Base-by-base conservation (phyloP, 2,888 invertebrate genomes). In the Limnephilus marmoratus region DNA sequence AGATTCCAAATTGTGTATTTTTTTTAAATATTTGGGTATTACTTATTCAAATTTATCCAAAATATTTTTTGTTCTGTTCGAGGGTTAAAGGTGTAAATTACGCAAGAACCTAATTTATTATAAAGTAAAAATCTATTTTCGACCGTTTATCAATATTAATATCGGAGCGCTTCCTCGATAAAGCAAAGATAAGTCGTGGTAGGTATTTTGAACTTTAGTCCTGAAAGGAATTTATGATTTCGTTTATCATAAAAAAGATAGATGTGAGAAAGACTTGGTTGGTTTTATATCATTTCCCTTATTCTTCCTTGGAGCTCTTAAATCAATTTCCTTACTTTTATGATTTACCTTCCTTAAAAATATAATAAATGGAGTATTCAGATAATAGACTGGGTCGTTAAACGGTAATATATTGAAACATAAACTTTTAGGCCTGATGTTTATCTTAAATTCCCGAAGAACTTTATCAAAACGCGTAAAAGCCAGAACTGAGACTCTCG, bases 401-500 rank as follows among this genome's bases (percentile, higher is more conserved):
- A 87, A 29, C n/a, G 29, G 29, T 53, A 87, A 31, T 49, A 87
- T 87, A 31, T 87, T 87, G 49, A 87, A 45, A 87, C 87, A 53
- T 87, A 87, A 87, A 87, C 49, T 87, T 49, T 87, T 53, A 49
- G 45, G n/a, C 49, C 29, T 68, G 15, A 53, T 53, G 29, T 87
- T 87, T 87, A 87, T 87, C 87, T 87, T n/a, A 53, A 87, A 87
- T 68, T 49, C 15, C 31, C 53, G 7, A 53, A 53, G 49, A 87
- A 85, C 85, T 45, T 85, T 41, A 85, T 85, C 85, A 85, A 85
- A 85, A 87, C 68, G 87, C 53, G 68, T 87, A 87, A 87, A 87
- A 87, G 53, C n/a, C 45, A n/a, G 41, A 85, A 45, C 41, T n/a
- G 41, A 41, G 18, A 24, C 41, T 45, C n/a, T 41, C 18, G 15